Percentiles rank a stretch among this genome's conserved stretches.
Evolutionary conservation across 2,113 vertebrate species (phyloP).

Genomic region (Pangasianodon hypophthalmus): DNA sequence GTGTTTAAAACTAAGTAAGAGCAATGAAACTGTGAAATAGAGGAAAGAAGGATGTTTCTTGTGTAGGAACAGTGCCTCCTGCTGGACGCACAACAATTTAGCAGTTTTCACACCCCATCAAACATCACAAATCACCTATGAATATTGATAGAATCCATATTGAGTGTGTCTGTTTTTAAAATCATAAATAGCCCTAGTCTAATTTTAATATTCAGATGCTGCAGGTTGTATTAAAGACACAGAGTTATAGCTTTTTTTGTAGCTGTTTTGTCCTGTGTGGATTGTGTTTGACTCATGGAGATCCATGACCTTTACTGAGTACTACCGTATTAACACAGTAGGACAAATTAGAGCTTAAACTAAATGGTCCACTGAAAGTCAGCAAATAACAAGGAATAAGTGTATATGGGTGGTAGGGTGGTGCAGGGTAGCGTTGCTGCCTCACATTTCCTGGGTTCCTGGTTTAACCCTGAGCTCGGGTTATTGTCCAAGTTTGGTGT

Average conservation of each 20-base stretch:
- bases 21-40: neutral
- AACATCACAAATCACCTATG: neutral
- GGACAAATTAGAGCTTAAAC: neutral
- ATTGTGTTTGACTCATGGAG: neutral
- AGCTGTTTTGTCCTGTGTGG: neutral
- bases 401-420: neutral
- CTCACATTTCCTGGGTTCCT: neutral
- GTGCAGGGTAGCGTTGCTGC: neutral
- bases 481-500: neutral
- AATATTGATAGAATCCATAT: neutral
- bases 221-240: neutral
- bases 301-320: neutral
- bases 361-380: neutral
- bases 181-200: neutral
- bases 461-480: neutral
- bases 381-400: neutral
- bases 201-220: neutral
- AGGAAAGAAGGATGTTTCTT: neutral
- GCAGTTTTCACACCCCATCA: neutral
- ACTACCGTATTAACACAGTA: neutral
- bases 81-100: neutral
- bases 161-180: neutral
- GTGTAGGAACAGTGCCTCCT: slow-evolving; percentile 6
- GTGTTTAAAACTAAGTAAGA: neutral
- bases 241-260: neutral